Conservation (phyloP, 2,888 invertebrate species). For the Sisyra nigra region DNA sequence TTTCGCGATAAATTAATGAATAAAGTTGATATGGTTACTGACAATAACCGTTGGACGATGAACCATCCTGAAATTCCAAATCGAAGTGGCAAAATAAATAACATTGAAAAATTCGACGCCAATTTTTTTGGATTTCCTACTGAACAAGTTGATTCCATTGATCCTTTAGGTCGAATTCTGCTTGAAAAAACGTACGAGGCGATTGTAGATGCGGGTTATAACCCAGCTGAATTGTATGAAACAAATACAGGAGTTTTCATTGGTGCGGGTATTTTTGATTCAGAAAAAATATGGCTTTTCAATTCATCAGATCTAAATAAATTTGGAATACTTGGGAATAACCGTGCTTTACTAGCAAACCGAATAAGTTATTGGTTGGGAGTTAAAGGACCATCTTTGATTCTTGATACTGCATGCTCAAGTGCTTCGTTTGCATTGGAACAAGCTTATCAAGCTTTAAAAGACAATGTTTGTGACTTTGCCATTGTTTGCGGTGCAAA, state of each 20-base stretch:
- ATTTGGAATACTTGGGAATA: constrained; percentile 48
- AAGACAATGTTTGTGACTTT: constrained; percentile 64
- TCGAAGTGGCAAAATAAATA: constrained; percentile 34
- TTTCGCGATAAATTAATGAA: constrained; percentile 29
- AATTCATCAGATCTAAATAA: constrained; percentile 60
- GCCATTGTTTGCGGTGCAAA: constrained; percentile 78
- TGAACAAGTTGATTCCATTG: constrained; percentile 41
- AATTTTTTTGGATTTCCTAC: constrained; percentile 60
- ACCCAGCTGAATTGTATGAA: constrained; percentile 52
- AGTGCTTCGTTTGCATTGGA: constrained; percentile 73
- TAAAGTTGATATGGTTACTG: constrained; percentile 40
- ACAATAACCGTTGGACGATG: constrained; percentile 31
- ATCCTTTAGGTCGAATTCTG: constrained; percentile 37
- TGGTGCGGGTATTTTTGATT: constrained; percentile 61
- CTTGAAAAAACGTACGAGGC: constrained; percentile 42
- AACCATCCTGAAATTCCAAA: constrained; percentile 54
- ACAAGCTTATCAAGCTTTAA: constrained; percentile 55
- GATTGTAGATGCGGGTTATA: constrained; percentile 42
- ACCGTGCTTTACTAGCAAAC: constrained; percentile 61
- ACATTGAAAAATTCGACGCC: constrained; percentile 58
- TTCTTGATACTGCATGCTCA: constrained; percentile 81
- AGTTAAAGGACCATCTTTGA: constrained; percentile 74
- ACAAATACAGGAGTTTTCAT: constrained; percentile 66
- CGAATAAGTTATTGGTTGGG: constrained; percentile 80
- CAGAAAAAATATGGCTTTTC: constrained; percentile 54